These are phyloP conservation scores for Andrena marginata DNA, from an alignment of 2,888 invertebrate genomes.

Conservation along the genomic window DNA sequence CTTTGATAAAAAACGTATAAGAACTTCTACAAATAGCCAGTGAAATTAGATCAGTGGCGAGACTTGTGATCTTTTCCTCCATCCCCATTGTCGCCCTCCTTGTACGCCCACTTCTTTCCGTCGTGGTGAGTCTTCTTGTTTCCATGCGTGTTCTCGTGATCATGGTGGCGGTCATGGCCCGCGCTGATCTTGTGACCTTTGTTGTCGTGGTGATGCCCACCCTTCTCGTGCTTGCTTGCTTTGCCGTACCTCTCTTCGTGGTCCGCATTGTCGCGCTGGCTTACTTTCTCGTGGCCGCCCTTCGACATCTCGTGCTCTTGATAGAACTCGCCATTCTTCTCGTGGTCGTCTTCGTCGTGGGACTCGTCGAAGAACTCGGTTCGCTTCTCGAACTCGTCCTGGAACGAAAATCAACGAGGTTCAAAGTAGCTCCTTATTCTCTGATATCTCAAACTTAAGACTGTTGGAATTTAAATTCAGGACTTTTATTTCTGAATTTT, in stretches of 20 bases:
- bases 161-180: slow-evolving; percentile 87
- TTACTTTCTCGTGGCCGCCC: slow-evolving; percentile 88
- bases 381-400: slow-evolving; percentile 91
- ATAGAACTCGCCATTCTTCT: slow-evolving; percentile 88
- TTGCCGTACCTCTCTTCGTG: slow-evolving; percentile 87
- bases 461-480: no score
- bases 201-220: slow-evolving; percentile 86
- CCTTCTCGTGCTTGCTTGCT: slow-evolving; percentile 87
- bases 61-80: slow-evolving; percentile 14
- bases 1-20: neutral
- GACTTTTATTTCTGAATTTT: no score
- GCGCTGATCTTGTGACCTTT: slow-evolving; percentile 87
- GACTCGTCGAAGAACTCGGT: slow-evolving; percentile 92
- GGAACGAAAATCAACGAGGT: neutral
- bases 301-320: slow-evolving; percentile 86
- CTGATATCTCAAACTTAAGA: neutral
- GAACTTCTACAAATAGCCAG: neutral
- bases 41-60: neutral
- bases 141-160: slow-evolving; percentile 85
- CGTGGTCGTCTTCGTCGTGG: slow-evolving; percentile 89
- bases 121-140: slow-evolving; percentile 85
- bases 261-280: slow-evolving; percentile 86
- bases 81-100: slow-evolving; percentile 85
- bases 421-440: no score
- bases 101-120: slow-evolving; percentile 88